phyloP scores from a whole-genome alignment of 2,888 invertebrate genomes.

The Pyrrhosoma nymphula region DNA sequence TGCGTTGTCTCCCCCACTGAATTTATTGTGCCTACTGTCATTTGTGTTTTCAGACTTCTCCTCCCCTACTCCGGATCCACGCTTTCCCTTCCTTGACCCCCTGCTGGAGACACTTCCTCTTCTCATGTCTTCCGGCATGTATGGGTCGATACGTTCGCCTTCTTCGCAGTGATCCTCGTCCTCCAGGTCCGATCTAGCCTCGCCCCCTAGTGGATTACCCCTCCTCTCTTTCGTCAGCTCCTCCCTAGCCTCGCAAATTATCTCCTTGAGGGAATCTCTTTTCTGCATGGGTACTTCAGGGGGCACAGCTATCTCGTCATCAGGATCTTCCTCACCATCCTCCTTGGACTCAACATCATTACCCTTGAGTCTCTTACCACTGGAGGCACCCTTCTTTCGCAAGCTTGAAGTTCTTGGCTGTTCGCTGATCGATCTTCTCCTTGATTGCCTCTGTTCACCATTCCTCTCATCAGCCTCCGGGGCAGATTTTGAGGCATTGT shows the following conservation, averaged over 20 bases:
- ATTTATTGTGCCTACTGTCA: conserved; percentile 52
- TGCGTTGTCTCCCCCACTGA: conserved; percentile 14
- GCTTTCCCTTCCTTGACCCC: conserved; percentile 49
- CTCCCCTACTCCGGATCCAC: conserved; percentile 52
- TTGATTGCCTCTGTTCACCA: background rate
- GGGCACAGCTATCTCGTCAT: background rate
- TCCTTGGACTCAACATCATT: background rate
- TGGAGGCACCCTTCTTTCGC: background rate
- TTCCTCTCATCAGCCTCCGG: background rate
- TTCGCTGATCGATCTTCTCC: conserved; percentile 40
- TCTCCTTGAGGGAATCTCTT: conserved; percentile 56
- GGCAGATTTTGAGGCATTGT: background rate
- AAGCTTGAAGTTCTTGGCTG: background rate
- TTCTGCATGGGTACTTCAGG: conserved; percentile 35
- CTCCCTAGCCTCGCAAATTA: conserved; percentile 48
- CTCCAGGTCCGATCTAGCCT: conserved; percentile 47
- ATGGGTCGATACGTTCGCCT: background rate
- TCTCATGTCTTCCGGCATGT: conserved; percentile 7
- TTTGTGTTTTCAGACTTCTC: conserved; percentile 36
- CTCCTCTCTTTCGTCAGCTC: conserved; percentile 54
- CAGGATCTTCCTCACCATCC: conserved; percentile 1
- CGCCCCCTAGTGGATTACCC: conserved; percentile 18
- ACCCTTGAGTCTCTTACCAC: background rate
- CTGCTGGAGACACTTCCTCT: conserved; percentile 16
- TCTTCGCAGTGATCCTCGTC: conserved; percentile 44